A percentile compares a stretch with the other conserved stretches of the same genome.
phyloP scores from a whole-genome alignment of 2,888 invertebrate species.

The Conomelus anceps region DNA sequence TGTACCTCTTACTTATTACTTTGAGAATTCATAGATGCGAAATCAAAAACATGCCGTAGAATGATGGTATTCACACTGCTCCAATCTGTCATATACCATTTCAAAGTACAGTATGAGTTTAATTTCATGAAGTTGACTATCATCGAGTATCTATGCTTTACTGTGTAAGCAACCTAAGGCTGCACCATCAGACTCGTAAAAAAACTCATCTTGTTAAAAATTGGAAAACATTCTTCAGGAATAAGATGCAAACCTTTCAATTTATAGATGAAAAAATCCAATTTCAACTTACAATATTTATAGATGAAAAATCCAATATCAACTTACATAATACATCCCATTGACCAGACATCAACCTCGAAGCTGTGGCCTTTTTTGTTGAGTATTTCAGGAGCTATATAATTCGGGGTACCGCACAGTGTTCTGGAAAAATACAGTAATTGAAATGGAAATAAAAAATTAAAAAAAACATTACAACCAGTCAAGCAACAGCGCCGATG shows the following conservation, averaged over 20 bases:
- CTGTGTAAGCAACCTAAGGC: too few relatives aligned
- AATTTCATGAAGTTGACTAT: too few relatives aligned
- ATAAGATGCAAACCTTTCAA: neutral
- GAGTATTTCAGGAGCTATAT: slow-evolving; percentile 97
- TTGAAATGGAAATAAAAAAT: neutral
- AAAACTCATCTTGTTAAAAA: too few relatives aligned
- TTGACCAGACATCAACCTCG: slow-evolving; percentile 98
- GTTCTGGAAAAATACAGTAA: slow-evolving; percentile 55
- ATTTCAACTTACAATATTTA: neutral
- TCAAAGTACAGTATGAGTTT: too few relatives aligned
- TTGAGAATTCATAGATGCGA: too few relatives aligned
- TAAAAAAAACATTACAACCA: neutral
- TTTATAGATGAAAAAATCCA: neutral
- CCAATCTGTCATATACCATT: too few relatives aligned
- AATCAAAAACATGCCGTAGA: too few relatives aligned
- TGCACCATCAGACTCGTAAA: too few relatives aligned
- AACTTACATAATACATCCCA: slow-evolving; percentile 89
- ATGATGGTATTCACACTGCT: too few relatives aligned
- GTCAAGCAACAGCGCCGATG: neutral
- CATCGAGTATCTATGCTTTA: too few relatives aligned
- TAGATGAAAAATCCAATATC: neutral
- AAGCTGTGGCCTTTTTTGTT: slow-evolving; percentile 96
- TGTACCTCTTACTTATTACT: too few relatives aligned
- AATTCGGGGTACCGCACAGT: slow-evolving; percentile 99
- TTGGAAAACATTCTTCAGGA: too few relatives aligned